These are phyloP conservation scores for Falcunculus frontatus DNA, from an alignment of 2,113 vertebrate species.

Conservation along the genomic window DNA sequence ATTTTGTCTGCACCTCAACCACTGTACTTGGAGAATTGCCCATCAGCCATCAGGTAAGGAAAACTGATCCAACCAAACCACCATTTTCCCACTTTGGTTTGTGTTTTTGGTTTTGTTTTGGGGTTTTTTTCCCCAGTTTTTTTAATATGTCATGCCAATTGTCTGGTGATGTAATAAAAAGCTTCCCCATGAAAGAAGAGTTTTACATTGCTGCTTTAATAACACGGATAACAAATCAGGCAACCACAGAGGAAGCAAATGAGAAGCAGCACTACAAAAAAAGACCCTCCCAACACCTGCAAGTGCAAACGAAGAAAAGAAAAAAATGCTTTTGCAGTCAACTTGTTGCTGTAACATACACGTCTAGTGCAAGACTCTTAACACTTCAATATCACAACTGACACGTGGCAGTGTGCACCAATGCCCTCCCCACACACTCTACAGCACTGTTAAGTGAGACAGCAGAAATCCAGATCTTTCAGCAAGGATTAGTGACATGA, in stretches of 20 bases:
- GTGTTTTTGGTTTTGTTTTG: not conserved
- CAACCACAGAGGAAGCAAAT: not conserved
- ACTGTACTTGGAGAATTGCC: not conserved
- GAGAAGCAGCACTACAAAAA: not conserved
- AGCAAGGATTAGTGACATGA: not conserved
- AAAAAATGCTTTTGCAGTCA: not conserved
- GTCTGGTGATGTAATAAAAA: not conserved
- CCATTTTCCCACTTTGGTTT: not conserved
- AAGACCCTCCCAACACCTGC: not conserved
- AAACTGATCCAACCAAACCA: not conserved
- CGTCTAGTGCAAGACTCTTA: not conserved
- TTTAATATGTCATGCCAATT: not conserved
- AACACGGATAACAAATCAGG: not conserved
- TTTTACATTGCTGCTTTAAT: not conserved
- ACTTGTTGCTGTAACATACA: not conserved
- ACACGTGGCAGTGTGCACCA: accelerated
- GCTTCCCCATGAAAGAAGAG: not conserved
- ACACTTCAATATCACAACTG: not conserved
- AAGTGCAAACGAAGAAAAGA: not conserved
- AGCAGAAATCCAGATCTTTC: not conserved
- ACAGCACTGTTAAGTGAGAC: not conserved
- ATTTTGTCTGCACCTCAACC: not conserved
- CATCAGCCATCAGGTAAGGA: not conserved
- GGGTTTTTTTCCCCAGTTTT: accelerated
- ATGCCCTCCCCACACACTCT: accelerated